Percentiles rank a stretch among this genome's conserved stretches.
Conservation (phyloP, 2,888 invertebrate genomes). For the Zonitis immaculata region DNA sequence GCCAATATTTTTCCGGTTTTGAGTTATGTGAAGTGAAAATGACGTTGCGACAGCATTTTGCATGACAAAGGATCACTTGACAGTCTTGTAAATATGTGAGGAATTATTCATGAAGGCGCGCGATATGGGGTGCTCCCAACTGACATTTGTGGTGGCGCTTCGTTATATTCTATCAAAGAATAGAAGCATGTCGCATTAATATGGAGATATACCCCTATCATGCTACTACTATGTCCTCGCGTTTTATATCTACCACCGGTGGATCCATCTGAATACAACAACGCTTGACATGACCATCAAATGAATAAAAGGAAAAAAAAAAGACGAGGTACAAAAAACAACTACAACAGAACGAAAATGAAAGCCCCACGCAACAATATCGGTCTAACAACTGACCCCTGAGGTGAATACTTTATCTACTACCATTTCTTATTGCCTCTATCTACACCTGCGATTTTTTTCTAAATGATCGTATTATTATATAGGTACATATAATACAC, state of each 20-base stretch:
- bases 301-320: background rate
- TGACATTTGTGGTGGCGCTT: constrained; percentile 47
- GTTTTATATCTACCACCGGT: constrained; percentile 4
- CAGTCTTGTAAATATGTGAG: constrained; percentile 51
- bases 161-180: constrained; percentile 46
- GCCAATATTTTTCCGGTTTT: constrained; percentile 43
- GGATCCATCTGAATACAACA: background rate
- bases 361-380: background rate
- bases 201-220: constrained; percentile 34
- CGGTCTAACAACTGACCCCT: background rate
- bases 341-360: too few species aligned
- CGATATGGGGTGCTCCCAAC: constrained; percentile 45
- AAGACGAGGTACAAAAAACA: background rate
- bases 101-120: constrained; percentile 52
- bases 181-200: constrained; percentile 44
- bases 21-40: constrained; percentile 48
- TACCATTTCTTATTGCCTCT: background rate
- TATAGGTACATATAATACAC: background rate
- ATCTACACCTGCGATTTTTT: background rate
- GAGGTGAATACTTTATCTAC: background rate
- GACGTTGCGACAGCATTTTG: constrained; percentile 51
- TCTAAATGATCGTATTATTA: background rate
- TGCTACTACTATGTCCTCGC: constrained; percentile 16
- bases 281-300: background rate
- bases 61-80: constrained; percentile 52